A percentile compares a stretch with the other conserved stretches of the same genome.
Evolutionary conservation across 2,888 invertebrate genomes (phyloP).

Genomic region (Heliconius cydno): DNA sequence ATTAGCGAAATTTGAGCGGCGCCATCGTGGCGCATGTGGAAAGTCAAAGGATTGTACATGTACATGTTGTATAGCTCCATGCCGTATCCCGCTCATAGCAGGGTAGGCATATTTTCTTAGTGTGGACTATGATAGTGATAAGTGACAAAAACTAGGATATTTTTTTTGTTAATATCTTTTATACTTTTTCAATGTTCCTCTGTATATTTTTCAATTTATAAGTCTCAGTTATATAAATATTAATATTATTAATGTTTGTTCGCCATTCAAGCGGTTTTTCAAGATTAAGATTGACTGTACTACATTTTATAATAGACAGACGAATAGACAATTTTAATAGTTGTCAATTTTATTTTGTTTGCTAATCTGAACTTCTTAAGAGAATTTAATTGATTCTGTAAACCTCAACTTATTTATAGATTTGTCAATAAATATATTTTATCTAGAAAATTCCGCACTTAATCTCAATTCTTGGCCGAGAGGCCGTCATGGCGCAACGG

Average conservation of each 20-base stretch:
- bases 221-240: neutral
- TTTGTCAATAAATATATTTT: neutral
- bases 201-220: neutral
- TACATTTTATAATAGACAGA: conserved; percentile 1
- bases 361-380: neutral
- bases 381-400: neutral
- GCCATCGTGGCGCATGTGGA: neutral
- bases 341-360: neutral
- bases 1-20: conserved; percentile 1
- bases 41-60: neutral
- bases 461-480: neutral
- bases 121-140: no score
- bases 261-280: neutral
- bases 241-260: neutral
- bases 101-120: neutral
- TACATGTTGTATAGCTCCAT: neutral
- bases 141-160: no score
- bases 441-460: neutral
- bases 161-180: neutral
- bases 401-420: neutral
- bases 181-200: no score
- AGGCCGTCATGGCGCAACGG: no score
- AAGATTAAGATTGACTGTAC: conserved; percentile 13
- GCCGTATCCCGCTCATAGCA: neutral
- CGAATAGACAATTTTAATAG: conserved; percentile 4